Evolutionary conservation across 2,797 vertebrate genomes (phyloP), one percentile per base, ranked within the genome.

Genomic region (Prionace glauca): DNA sequence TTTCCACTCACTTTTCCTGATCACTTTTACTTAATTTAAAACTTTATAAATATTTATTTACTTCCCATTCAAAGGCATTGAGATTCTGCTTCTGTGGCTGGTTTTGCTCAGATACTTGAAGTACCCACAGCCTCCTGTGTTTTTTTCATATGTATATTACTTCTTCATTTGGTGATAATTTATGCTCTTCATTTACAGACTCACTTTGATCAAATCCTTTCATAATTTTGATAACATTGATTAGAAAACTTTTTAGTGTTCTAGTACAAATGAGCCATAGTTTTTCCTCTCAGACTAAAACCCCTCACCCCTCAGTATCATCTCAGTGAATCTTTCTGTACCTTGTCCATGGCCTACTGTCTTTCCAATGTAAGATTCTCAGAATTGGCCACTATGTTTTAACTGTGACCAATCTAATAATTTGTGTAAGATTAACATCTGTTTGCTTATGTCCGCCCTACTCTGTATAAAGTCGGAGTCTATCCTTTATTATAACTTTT

Each of bases 141-240:
- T 41, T 22, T 22, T 69, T 69, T 18, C 16, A 22, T 4, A 24
- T 4, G 3, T 71, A 24, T 71, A 71, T 86, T 86, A 86, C 26
- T 50, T 56, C 18, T 50, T 9, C 20, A 24, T 86, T 86, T 86
- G 41, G 41, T 2, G 84, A 26, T 9, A 84, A 84, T 84, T 41
- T 22, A 84, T 22, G 81, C 16, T 18, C 20, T 84, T 45, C 22
- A 41, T 11, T 56, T 29, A 12, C 10, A 26, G 50, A 62, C 26
- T 88, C 86, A 60, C 45, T 10, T 62, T n/a, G 65, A 32, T 62
- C 32, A 8, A 36, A 91, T 8, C 1, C 41, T 5, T 60, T 65
- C 60, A 91, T n/a, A 20, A 91, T 65, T 91, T 88, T 88, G 88
- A 91, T 65, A 91, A 24, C 7, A 84, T 41, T 84, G 79, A 65